Evolutionary conservation across 2,797 vertebrate genomes (phyloP), one percentile per base, ranked within the genome.

Genomic region (Pagetopsis macropterus): DNA sequence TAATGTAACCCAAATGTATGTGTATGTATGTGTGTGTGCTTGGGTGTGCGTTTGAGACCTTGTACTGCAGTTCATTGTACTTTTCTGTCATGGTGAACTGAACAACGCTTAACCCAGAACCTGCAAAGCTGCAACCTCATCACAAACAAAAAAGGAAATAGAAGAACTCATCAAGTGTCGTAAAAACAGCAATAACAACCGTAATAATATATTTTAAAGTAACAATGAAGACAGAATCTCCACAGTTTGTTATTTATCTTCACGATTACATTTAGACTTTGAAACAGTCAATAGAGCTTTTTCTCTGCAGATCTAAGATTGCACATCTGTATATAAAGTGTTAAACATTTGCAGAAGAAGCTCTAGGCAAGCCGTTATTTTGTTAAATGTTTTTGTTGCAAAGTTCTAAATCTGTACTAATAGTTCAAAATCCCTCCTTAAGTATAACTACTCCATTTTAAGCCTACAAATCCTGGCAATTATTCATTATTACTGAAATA

Each of bases 51-150:
- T 48, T 51, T 41, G 52, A 63, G 76, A 69, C 71, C 75, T 76
- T 85, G 67, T 82, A 72, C 73, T 51, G 10, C 74, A 69, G 56
- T 61, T 59, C 81, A 74, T 83, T 81, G 67, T 77, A 65, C 69
- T 52, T 85, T 74, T 85, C 69, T 75, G 81, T 88, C 72, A 66
- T 59, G 79, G 83, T 85, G 81, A 89, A 86, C 78, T 64, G 27
- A 81, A 56, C 57, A 19, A 50, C 55, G n/a, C 15, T 76, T 27
- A 73, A 87, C 85, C 82, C 86, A 84, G 81, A 87, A 50, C 79
- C 80, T 48, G 41, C 49, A 23, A 54, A 81, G 56, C 45, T 8
- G 44, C 15, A 8, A 68, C 62, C 6, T 72, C n/a, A 46, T 57
- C 54, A 44, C 37, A 21, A 40, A 43, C 19, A 14, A 40, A 60